A percentile compares a stretch with the other conserved stretches of the same genome.
Evolutionary conservation across 2,888 invertebrate genomes (phyloP).

Genomic region (Apamea crenata): DNA sequence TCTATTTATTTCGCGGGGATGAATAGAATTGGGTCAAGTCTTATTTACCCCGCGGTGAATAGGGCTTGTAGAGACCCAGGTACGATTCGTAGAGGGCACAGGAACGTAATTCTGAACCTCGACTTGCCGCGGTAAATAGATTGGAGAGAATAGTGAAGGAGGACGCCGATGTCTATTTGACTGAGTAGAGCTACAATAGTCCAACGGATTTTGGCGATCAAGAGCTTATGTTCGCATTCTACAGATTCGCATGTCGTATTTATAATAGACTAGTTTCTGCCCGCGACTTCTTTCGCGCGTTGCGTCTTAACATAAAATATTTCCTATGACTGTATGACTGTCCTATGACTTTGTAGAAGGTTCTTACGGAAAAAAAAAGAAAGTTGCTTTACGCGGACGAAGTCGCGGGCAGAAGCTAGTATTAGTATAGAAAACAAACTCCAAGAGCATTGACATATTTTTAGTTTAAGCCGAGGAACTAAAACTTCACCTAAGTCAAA

Average conservation of each 20-base stretch:
- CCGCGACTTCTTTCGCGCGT: not conserved
- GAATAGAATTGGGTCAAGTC: conserved; percentile 35
- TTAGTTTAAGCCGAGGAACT: conserved; percentile 3
- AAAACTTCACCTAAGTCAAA: conserved; percentile 6
- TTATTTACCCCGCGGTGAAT: conserved; percentile 13
- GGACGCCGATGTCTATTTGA: not conserved
- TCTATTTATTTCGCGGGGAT: conserved; percentile 10
- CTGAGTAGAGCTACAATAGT: too few relatives aligned
- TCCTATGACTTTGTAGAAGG: too few relatives aligned
- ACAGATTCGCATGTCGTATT: not conserved
- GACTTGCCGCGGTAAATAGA: not conserved
- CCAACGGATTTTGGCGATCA: not conserved
- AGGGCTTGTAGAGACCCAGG: not conserved
- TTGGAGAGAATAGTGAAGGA: not conserved
- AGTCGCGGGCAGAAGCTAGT: too few relatives aligned
- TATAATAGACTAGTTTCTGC: not conserved
- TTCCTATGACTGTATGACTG: too few relatives aligned
- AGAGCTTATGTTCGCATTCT: not conserved
- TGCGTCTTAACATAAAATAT: not conserved
- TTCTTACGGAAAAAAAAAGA: too few relatives aligned
- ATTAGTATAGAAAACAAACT: not conserved
- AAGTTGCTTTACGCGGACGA: too few relatives aligned
- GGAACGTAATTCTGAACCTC: not conserved
- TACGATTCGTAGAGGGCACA: not conserved
- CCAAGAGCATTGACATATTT: conserved; percentile 18